Evolutionary conservation across 2,888 invertebrate genomes (phyloP).

Genomic region (Chorisops tibialis): DNA sequence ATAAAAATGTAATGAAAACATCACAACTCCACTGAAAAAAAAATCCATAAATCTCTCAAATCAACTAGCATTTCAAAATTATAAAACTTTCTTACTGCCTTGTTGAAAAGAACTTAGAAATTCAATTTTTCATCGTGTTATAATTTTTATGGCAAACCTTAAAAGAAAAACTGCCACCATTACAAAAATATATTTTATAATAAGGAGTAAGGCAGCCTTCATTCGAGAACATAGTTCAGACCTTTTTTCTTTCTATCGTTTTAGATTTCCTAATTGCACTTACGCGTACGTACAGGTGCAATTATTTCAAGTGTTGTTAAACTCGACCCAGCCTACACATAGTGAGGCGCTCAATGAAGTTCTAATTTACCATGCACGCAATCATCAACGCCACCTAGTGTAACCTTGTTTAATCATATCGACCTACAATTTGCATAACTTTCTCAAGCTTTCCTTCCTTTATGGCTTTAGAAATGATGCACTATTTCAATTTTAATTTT

Average conservation of each 20-base stretch:
- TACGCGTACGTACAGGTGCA: conserved; percentile 15
- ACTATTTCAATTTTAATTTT: conserved; percentile 20
- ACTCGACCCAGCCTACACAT: conserved; percentile 7
- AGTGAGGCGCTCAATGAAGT: neutral
- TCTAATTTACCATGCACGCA: conserved; percentile 15
- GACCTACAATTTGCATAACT: conserved; percentile 18
- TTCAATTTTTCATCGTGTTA: too few species aligned
- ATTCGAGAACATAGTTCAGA: too few species aligned
- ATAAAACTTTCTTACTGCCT: too few species aligned
- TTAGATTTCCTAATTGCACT: conserved; percentile 16
- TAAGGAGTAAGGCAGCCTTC: too few species aligned
- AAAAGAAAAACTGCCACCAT: too few species aligned
- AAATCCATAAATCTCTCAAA: too few species aligned
- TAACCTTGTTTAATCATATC: conserved; percentile 22
- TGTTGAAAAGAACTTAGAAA: too few species aligned
- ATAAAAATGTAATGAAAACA: too few species aligned
- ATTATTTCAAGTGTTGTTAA: conserved; percentile 25
- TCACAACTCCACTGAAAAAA: too few species aligned
- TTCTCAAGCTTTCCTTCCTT: neutral
- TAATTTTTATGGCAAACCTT: too few species aligned
- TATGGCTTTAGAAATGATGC: conserved; percentile 6
- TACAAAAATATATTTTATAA: too few species aligned
- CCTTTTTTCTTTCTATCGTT: conserved; percentile 12
- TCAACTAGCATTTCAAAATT: too few species aligned
- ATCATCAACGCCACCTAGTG: conserved; percentile 14